Evolutionary conservation across 2,113 vertebrate species (phyloP).

Genomic region (Odocoileus hemionus): DNA sequence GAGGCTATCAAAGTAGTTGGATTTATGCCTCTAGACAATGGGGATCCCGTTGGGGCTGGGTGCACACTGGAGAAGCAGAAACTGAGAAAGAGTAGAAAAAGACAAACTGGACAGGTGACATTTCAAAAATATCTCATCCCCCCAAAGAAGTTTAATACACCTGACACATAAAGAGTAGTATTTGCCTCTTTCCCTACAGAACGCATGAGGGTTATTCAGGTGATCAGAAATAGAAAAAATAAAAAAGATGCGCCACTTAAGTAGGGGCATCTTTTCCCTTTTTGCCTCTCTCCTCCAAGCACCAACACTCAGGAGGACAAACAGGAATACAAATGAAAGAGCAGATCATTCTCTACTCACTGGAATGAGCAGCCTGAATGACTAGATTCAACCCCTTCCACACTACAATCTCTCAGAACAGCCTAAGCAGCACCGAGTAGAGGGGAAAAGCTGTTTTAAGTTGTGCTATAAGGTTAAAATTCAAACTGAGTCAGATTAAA

Average conservation of each 20-base stretch:
- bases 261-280: not conserved
- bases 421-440: not conserved
- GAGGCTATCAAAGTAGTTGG: not conserved
- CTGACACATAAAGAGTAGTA: not conserved
- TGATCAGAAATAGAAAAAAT: not conserved
- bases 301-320: not conserved
- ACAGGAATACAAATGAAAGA: not conserved
- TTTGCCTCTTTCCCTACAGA: not conserved
- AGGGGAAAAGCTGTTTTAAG: not conserved
- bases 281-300: not conserved
- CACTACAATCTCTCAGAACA: not conserved
- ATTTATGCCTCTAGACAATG: not conserved
- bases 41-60: not conserved
- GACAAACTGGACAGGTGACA: not conserved
- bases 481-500: not conserved
- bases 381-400: not conserved
- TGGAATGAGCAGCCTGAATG: not conserved
- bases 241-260: not conserved
- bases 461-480: not conserved
- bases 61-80: not conserved
- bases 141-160: not conserved
- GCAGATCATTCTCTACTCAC: not conserved
- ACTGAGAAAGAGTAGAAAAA: not conserved
- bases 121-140: not conserved
- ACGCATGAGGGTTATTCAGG: not conserved